Percentiles rank a stretch among this genome's conserved stretches.
These are phyloP conservation scores for Glomeris maerens DNA, from an alignment of 1,140 invertebrate genomes.

Conservation along the genomic window DNA sequence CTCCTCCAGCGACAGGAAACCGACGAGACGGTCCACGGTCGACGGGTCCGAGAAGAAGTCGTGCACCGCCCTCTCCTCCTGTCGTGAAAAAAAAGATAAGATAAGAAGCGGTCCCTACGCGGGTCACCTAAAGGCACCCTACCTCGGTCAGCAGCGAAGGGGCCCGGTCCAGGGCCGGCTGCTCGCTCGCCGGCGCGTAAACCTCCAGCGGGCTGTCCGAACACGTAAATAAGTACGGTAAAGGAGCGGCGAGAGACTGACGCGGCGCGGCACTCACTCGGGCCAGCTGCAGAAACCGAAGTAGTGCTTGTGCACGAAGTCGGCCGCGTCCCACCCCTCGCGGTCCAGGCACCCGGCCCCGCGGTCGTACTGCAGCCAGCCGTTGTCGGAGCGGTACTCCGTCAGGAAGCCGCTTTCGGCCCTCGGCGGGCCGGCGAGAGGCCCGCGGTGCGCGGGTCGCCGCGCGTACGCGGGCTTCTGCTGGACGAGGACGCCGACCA, in stretches of 20 bases:
- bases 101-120: neutral
- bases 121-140: neutral
- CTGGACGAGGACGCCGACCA: conserved; percentile 57
- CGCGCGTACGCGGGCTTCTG: conserved; percentile 38
- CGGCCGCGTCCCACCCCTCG: conserved; percentile 56
- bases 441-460: too few species aligned
- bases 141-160: conserved; percentile 36
- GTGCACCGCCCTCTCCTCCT: conserved; percentile 45
- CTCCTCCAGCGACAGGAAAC: conserved; percentile 66
- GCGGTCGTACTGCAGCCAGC: conserved; percentile 56
- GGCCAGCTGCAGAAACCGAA: conserved; percentile 74
- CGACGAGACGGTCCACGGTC: conserved; percentile 56
- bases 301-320: conserved; percentile 50
- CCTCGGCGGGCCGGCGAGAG: too few species aligned
- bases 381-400: conserved; percentile 49
- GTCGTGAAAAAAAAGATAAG: conserved; percentile 4
- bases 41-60: conserved; percentile 50
- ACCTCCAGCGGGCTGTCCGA: conserved; percentile 33
- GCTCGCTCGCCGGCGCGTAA: conserved; percentile 45
- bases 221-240: neutral
- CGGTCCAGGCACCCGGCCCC: conserved; percentile 40
- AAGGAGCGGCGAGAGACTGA: too few species aligned
- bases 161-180: conserved; percentile 40
- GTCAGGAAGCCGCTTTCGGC: conserved; percentile 30
- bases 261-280: conserved; percentile 33